Conservation (phyloP, 2,888 invertebrate species). For the Pheosia gnoma region DNA sequence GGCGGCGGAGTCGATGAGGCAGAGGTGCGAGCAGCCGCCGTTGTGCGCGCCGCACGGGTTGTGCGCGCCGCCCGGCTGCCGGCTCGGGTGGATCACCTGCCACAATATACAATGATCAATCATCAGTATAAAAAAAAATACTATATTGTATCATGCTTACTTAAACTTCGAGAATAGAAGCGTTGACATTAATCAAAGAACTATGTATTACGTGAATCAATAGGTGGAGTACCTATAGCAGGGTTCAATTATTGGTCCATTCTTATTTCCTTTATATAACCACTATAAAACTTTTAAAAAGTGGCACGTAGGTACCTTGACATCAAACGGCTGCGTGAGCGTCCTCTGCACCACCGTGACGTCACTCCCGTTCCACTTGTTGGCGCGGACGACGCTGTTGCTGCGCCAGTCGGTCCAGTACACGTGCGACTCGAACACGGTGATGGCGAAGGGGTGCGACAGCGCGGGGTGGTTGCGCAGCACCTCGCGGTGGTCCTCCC, state of each 20-base stretch:
- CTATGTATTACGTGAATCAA: no score
- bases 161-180: no score
- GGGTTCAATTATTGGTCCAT: not conserved
- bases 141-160: no score
- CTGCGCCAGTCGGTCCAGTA: conserved; percentile 98
- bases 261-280: no score
- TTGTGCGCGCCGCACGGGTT: conserved; percentile 89
- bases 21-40: conserved; percentile 92
- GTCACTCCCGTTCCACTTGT: conserved; percentile 92
- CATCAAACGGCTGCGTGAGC: conserved; percentile 94
- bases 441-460: conserved; percentile 95
- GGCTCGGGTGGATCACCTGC: conserved; percentile 71
- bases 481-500: conserved; percentile 87
- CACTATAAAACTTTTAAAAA: not conserved
- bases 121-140: no score
- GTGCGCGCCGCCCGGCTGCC: conserved; percentile 60
- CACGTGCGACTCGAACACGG: conserved; percentile 92
- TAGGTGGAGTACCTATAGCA: no score
- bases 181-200: no score
- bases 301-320: conserved; percentile 84
- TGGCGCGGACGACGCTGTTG: conserved; percentile 93
- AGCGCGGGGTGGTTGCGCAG: conserved; percentile 89
- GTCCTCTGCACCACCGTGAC: conserved; percentile 92
- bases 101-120: not conserved
- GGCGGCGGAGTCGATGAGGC: conserved; percentile 87